Base-by-base conservation (phyloP, 2,797 vertebrate genomes). In the Erpetoichthys calabaricus region DNA sequence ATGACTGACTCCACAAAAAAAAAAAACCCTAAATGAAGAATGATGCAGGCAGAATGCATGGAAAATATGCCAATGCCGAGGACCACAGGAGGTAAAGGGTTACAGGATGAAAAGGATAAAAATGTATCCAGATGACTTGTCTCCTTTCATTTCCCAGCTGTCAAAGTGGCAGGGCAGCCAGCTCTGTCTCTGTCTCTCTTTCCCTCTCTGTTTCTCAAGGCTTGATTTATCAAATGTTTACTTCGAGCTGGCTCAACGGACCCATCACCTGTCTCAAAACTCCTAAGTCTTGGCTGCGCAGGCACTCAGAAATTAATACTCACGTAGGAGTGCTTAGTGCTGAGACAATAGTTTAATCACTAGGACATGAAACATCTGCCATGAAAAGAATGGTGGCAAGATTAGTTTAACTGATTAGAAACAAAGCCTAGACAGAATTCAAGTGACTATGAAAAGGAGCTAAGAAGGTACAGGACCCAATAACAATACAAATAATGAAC, bases 351-450 rank as follows among this genome's bases (percentile, higher is more conserved):
- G 58, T 7, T 51, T 65, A 67, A 70, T 62, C 53, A 66, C 69
- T 50, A 42, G 67, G 65, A 63, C 10, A 64, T 63, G 67, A 66
- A 59, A 57, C 4, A 4, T 9, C 55, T 72, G 56, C 10, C 67
- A 56, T 3, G 41, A 42, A 43, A 49, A 49, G 50, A 44, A 69
- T 66, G 66, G 62, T 69, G 64, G 56, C 50, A 59, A 68, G 64
- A 65, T 60, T 73, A 63, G 54, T 63, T 70, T 68, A 71, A 72
- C 65, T 71, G 68, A 68, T 73, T 73, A 68, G 67, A 57, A 59
- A 59, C 3, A 8, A 42, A 49, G 47, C n/a, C n/a, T 49, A 4
- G 47, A 5, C 7, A 49, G 47, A 49, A 49, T 49, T 49, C 5
- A 7, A n/a, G 3, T 25, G 25, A 25, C 25, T 25, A 25, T 25